Evolutionary conservation across 2,113 vertebrate species (phyloP), one percentile per base, ranked within the genome.

Genomic region (Paracanthobrama guichenoti): DNA sequence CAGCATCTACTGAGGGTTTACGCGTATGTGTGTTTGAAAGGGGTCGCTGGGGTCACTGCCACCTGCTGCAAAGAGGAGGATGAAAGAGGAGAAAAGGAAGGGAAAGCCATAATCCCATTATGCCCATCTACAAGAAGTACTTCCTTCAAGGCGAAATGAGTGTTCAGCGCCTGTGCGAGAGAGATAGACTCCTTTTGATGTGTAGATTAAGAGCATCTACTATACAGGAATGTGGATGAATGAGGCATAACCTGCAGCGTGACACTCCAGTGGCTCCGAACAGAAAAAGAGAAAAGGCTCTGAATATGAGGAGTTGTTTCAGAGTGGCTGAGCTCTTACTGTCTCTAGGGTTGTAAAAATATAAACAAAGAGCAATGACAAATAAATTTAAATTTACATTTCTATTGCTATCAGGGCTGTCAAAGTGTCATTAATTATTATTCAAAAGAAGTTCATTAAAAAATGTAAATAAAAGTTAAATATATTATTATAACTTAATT

Each of bases 191-290:
- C 12, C 78, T 85, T 74, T 81, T 81, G 78, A 81, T 85, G 59
- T 85, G 84, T 55, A 81, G 78, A 81, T 85, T 85, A 73, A 60
- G 26, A 73, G 46, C 11, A 35, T 79, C 42, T 80, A 42, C 69
- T 55, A 81, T 75, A 81, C 24, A 57, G 35, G 64, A 60, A 60
- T 81, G 72, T 62, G 57, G 31, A 2, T 75, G 69, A 81, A 81
- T 53, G 69, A 81, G 53, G 71, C 69, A 73, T 64, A 73, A 62
- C 76, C 79, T 53, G 57, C 39, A 85, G 77, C 14, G 4, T 12
- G 76, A 18, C 69, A 73, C 77, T 79, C 31, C 20, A 73, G 67
- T 35, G n/a, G 53, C 50, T 44, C 11, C 35, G 48, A 53, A 24
- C 11, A 48, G 42, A 73, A 13, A 42, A 84, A 60, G 18, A 31